Conservation (phyloP, 2,888 invertebrate species). For the Malthinus flaveolus region DNA sequence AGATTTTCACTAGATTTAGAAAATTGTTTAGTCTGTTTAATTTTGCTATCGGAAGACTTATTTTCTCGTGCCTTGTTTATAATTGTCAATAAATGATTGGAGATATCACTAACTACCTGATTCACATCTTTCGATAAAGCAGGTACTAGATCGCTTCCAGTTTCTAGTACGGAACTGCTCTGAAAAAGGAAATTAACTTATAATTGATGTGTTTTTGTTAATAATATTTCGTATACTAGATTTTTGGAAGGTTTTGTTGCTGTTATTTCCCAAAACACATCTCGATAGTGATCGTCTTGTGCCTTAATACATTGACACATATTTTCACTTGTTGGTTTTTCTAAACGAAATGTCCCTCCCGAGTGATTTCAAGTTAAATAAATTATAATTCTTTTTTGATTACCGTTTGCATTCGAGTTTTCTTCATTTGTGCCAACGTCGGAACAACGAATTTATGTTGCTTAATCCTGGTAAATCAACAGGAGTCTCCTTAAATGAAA, state of each 20-base stretch:
- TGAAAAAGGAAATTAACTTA: background rate
- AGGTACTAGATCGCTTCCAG: conserved; percentile 54
- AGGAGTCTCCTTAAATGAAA: conserved; percentile 24
- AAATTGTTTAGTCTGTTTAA: no score
- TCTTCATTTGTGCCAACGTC: background rate
- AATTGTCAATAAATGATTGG: background rate
- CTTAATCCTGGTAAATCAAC: conserved; percentile 33
- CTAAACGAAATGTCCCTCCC: conserved; percentile 20
- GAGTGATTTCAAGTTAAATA: conserved; percentile 23
- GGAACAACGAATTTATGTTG: conserved; percentile 22
- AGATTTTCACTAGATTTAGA: no score
- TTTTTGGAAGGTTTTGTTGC: conserved; percentile 13
- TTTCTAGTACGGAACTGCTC: conserved; percentile 44
- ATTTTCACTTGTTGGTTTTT: conserved; percentile 9
- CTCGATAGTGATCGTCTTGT: conserved; percentile 1
- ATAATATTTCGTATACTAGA: conserved; percentile 2
- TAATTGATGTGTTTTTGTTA: background rate
- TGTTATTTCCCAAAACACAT: conserved; percentile 25
- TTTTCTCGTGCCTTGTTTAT: background rate
- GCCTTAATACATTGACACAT: conserved; percentile 17
- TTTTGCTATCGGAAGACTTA: no score
- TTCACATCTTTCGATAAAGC: conserved; percentile 48
- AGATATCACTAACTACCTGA: background rate
- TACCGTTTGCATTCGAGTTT: conserved; percentile 11
- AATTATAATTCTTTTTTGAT: conserved; percentile 14